Evolutionary conservation across 2,797 vertebrate genomes (phyloP), one percentile per base, ranked within the genome.

Genomic region (Malurus leucopterus): DNA sequence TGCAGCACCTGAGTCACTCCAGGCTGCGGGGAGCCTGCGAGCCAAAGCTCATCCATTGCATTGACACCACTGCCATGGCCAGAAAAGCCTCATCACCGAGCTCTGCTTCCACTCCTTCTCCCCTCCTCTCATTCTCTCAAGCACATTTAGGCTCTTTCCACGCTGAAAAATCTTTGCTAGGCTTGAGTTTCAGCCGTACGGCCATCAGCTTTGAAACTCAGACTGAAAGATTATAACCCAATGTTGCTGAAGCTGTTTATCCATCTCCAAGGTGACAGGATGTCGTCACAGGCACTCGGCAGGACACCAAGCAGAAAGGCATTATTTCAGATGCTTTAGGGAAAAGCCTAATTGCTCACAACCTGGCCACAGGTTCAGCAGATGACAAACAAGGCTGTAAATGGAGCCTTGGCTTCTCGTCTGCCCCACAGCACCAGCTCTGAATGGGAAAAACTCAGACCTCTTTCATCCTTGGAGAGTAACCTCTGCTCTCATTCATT

Each of bases 201-300:
- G 63, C 64, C 5, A 26, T 73, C 71, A 68, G 93, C 87, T 85
- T 87, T 81, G 90, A 91, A 88, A 81, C 22, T 57, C 61, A n/a
- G 94, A 79, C 53, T 74, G 88, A 79, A 92, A 91, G 90, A 84
- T 79, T 93, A 83, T 91, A 88, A 89, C 41, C 77, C 9, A 7
- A 15, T 94, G 93, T 95, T 95, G 91, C 84, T 51, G 88, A 63
- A 49, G 46, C 87, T 96, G 93, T 96, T 96, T 95, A 95, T 83
- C 62, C 50, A 92, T 96, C 83, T 84, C 93, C 95, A 93, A 78
- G 94, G 95, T 92, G 93, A 96, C 92, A 38, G 73, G 82, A 71
- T 92, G 93, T 71, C 90, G 85, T 95, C 94, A 95, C 67, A 32
- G 61, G 51, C 78, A 40, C 84, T 74, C 54, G 13, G 57, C 81